Conservation (phyloP, 2,888 invertebrate species). For the Cloeon dipterum region DNA sequence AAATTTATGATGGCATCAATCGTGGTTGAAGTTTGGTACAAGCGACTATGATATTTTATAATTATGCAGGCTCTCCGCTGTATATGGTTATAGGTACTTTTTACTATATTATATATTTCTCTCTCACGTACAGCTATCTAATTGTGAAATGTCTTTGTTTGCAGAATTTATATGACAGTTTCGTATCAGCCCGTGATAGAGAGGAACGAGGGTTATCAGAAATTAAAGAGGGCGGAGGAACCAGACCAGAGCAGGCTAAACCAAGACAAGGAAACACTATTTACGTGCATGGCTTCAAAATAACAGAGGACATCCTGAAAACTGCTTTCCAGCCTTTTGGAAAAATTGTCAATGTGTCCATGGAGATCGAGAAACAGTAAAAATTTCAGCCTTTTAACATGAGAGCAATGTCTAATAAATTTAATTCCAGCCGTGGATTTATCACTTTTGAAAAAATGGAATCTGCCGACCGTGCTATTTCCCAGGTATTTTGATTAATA, state of each 20-base stretch:
- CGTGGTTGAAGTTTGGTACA: no score
- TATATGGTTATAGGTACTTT: no score
- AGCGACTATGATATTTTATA: no score
- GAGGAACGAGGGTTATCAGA: constrained; percentile 32
- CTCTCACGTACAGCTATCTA: no score
- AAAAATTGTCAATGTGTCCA: constrained; percentile 53
- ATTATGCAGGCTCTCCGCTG: no score
- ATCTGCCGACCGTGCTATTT: constrained; percentile 62
- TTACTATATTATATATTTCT: no score
- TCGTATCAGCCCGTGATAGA: constrained; percentile 40
- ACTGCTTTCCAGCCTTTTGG: constrained; percentile 52
- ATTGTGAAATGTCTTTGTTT: no score
- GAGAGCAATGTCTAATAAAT: constrained; percentile 5
- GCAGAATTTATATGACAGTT: constrained; percentile 49
- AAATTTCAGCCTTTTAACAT: neutral
- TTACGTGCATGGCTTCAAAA: constrained; percentile 55
- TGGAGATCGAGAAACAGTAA: constrained; percentile 65
- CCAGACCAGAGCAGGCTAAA: constrained; percentile 24
- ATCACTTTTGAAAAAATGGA: constrained; percentile 80
- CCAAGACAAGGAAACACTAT: constrained; percentile 59
- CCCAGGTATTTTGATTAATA: constrained; percentile 27
- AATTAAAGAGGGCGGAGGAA: constrained; percentile 22
- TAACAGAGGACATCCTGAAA: constrained; percentile 54
- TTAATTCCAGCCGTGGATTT: constrained; percentile 52
- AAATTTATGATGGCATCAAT: no score